These are phyloP conservation scores for Blera fallax DNA, from an alignment of 2,888 invertebrate genomes.

Conservation along the genomic window DNA sequence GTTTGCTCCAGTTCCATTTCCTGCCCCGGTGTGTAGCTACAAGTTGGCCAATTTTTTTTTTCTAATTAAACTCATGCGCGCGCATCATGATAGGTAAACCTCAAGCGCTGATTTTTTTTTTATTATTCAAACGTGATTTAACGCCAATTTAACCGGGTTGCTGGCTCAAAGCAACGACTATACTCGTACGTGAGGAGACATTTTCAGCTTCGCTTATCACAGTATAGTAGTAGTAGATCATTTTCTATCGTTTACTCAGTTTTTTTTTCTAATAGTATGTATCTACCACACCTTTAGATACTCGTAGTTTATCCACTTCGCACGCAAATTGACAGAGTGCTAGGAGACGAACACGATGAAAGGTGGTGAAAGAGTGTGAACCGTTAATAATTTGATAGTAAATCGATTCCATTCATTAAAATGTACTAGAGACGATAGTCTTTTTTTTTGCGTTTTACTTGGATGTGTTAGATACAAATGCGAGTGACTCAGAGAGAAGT, in stretches of 20 bases:
- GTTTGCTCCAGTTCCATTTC: conserved; percentile 30
- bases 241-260: not conserved
- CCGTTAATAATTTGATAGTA: conserved; percentile 33
- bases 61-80: not conserved
- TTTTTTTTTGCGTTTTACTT: not conserved
- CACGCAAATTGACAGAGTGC: conserved; percentile 5
- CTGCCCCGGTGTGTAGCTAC: not conserved
- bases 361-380: conserved; percentile 15
- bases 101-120: not conserved
- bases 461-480: not conserved
- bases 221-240: not conserved
- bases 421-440: not conserved
- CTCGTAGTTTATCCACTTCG: not conserved
- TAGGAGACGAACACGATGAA: not conserved
- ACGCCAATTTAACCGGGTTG: conserved; percentile 55
- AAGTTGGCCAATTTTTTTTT: not conserved
- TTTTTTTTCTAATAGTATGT: not conserved
- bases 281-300: conserved; percentile 18
- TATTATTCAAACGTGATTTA: conserved; percentile 50
- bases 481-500: not conserved
- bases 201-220: conserved; percentile 37
- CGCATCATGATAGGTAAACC: not conserved
- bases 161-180: conserved; percentile 13
- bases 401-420: conserved; percentile 65
- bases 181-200: conserved; percentile 16